These are phyloP conservation scores for Cryptocheilus praepositus DNA, from an alignment of 2,888 invertebrate genomes.

Conservation along the genomic window DNA sequence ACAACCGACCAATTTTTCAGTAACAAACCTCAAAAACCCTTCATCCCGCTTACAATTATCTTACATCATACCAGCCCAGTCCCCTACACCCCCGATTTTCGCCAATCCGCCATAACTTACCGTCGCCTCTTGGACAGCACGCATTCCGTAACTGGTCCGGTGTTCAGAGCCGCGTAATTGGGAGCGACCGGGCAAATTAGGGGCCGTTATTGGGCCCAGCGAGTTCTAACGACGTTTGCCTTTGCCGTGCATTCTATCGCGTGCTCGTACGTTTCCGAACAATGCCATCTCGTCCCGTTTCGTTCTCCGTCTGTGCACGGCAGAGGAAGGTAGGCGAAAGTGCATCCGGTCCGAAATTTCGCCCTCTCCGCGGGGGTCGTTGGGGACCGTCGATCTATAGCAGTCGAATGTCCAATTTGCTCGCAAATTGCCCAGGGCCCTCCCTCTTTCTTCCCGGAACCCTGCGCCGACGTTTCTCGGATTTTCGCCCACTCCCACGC, in stretches of 20 bases:
- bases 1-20: too few species aligned
- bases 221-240: constrained; percentile 24
- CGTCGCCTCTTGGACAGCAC: too few species aligned
- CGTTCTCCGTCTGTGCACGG: neutral
- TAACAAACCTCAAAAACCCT: too few species aligned
- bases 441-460: neutral
- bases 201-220: constrained; percentile 22
- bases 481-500: neutral
- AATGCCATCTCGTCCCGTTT: constrained; percentile 38
- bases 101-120: too few species aligned
- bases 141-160: too few species aligned
- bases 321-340: neutral
- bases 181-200: constrained; percentile 32
- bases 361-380: constrained; percentile 30
- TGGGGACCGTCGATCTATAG: neutral
- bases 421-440: constrained; percentile 4
- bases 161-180: constrained; percentile 33
- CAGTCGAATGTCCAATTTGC: constrained; percentile 8
- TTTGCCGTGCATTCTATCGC: constrained; percentile 32
- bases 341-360: constrained; percentile 43
- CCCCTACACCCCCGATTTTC: too few species aligned
- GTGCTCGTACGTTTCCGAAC: constrained; percentile 15
- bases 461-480: too few species aligned
- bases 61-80: too few species aligned
- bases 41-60: too few species aligned